Evolutionary conservation across 2,113 vertebrate genomes (phyloP).

Genomic region (Collichthys lucidus): DNA sequence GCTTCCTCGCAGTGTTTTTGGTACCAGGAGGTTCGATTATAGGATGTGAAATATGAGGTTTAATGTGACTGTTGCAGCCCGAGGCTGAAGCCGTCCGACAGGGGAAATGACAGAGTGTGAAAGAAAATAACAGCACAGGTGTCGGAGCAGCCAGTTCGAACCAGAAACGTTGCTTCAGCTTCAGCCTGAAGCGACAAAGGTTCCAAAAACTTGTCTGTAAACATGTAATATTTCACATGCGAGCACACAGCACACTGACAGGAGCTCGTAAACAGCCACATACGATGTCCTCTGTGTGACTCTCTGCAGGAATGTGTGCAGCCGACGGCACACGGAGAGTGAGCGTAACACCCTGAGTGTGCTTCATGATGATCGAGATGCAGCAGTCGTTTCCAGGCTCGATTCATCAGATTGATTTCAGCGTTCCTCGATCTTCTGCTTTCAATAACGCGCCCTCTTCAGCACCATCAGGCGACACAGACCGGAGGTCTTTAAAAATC

Average conservation of each 20-base stretch:
- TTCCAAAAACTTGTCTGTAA: not conserved
- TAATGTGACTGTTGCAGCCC: not conserved
- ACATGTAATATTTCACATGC: slow-evolving; percentile 14
- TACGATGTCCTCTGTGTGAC: slow-evolving; percentile 15
- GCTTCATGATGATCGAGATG: not conserved
- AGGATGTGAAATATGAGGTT: not conserved
- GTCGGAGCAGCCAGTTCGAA: slow-evolving; percentile 18
- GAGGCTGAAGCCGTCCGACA: no score
- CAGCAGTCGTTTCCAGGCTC: no score
- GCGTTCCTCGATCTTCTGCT: no score
- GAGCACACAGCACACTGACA: not conserved
- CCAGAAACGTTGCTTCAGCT: not conserved
- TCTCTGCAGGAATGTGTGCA: slow-evolving; percentile 4
- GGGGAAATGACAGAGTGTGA: not conserved
- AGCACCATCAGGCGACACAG: no score
- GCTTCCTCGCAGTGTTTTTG: not conserved
- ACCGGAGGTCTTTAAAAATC: no score
- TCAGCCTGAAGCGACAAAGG: not conserved
- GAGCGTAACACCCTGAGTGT: slow-evolving; percentile 40
- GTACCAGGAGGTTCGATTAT: not conserved
- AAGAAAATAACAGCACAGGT: slow-evolving; percentile 2
- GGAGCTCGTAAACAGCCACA: slow-evolving; percentile 25
- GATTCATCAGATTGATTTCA: no score
- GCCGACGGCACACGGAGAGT: slow-evolving; percentile 36
- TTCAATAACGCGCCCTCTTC: no score